phyloP scores from a whole-genome alignment of 2,888 invertebrate genomes.

The Micropterix aruncella region DNA sequence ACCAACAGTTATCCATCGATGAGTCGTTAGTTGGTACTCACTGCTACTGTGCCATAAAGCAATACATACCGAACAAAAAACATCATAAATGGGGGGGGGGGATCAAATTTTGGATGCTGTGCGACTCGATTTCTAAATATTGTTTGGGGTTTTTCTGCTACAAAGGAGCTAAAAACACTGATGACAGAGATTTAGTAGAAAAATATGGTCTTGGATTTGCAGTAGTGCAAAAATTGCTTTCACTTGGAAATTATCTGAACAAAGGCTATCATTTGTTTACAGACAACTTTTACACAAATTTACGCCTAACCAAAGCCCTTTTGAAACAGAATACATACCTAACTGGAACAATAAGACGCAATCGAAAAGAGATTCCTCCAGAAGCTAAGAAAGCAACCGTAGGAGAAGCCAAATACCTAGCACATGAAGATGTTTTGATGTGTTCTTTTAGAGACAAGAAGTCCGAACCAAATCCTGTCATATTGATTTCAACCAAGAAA shows the following conservation, averaged over 20 bases:
- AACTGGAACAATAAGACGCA: too few species aligned
- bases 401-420: slow-evolving; percentile 2
- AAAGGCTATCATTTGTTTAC: slow-evolving; percentile 12
- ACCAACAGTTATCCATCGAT: slow-evolving; percentile 12
- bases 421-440: slow-evolving; percentile 2
- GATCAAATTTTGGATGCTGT: slow-evolving; percentile 14
- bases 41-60: slow-evolving; percentile 10
- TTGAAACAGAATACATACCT: slow-evolving; percentile 9
- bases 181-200: slow-evolving; percentile 10
- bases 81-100: slow-evolving; percentile 10
- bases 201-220: slow-evolving; percentile 10
- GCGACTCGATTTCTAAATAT: slow-evolving; percentile 12
- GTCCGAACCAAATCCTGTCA: too few species aligned
- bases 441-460: not conserved
- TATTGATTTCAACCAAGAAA: too few species aligned
- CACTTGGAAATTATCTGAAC: slow-evolving; percentile 10
- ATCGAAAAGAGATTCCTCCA: slow-evolving; percentile 5
- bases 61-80: slow-evolving; percentile 14
- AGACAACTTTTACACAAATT: slow-evolving; percentile 12
- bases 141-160: slow-evolving; percentile 12
- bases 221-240: slow-evolving; percentile 11
- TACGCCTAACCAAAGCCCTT: slow-evolving; percentile 8
- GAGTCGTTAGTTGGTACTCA: slow-evolving; percentile 15
- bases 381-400: slow-evolving; percentile 5
- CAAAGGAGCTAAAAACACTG: slow-evolving; percentile 9